A percentile compares a stretch with the other conserved stretches of the same genome.
Evolutionary conservation across 2,888 invertebrate genomes (phyloP).

Genomic region (Orthosia incerta): DNA sequence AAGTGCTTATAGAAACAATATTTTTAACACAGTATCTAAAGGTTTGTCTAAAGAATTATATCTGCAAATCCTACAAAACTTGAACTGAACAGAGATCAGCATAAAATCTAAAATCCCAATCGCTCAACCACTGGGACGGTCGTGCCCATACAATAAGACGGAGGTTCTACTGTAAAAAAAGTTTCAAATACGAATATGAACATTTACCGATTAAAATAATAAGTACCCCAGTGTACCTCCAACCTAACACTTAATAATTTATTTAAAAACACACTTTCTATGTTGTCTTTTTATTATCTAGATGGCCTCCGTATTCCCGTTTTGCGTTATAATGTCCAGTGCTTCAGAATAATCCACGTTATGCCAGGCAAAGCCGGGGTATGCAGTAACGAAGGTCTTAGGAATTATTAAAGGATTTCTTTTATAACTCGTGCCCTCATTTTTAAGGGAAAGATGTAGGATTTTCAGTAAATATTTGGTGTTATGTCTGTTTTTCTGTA

Average conservation of each 20-base stretch:
- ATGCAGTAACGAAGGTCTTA: conserved; percentile 17
- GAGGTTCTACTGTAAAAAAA: not conserved
- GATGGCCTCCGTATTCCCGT: conserved; percentile 45
- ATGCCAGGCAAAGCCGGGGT: conserved; percentile 11
- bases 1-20: not conserved
- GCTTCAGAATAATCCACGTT: conserved; percentile 40
- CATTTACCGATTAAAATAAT: not conserved
- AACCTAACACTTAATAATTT: conserved; percentile 54
- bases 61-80: no score
- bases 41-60: no score
- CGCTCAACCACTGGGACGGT: no score
- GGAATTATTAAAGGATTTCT: conserved; percentile 51
- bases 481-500: conserved; percentile 3
- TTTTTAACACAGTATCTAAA: no score
- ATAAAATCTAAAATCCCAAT: no score
- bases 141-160: not conserved
- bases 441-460: conserved; percentile 13
- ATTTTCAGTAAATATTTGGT: conserved; percentile 8
- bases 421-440: conserved; percentile 30
- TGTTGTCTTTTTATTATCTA: conserved; percentile 68
- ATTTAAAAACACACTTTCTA: conserved; percentile 73
- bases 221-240: not conserved
- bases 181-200: not conserved
- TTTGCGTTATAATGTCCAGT: conserved; percentile 50
- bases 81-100: no score